phyloP scores from a whole-genome alignment of 2,888 invertebrate genomes.

The Tachina lurida region DNA sequence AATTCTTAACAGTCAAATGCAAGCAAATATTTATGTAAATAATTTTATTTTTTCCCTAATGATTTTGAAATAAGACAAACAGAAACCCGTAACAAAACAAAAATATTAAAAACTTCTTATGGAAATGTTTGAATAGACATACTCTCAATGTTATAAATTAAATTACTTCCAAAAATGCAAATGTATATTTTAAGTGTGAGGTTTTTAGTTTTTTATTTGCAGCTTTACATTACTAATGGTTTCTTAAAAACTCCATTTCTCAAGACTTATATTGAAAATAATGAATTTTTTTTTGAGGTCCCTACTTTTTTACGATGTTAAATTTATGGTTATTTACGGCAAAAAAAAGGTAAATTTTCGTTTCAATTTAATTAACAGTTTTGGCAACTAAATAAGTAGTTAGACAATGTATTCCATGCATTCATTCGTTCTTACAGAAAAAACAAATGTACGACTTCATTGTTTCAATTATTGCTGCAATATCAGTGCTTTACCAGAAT shows the following conservation, averaged over 20 bases:
- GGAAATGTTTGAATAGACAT: not conserved
- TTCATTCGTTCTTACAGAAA: not conserved
- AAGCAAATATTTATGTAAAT: constrained; percentile 21
- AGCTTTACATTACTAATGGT: constrained; percentile 38
- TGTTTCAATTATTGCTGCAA: not conserved
- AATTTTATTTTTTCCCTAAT: constrained; percentile 4
- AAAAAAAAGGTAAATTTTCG: constrained; percentile 35
- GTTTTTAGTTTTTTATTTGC: not conserved
- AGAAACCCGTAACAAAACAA: not conserved
- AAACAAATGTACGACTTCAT: not conserved
- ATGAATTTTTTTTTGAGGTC: constrained; percentile 9
- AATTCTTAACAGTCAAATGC: constrained; percentile 29
- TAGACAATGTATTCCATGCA: constrained; percentile 7
- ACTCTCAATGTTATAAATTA: constrained; percentile 36
- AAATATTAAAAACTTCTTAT: not conserved
- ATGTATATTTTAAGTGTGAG: not conserved
- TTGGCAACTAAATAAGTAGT: constrained; percentile 20
- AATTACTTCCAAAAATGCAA: constrained; percentile 41
- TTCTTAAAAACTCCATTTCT: constrained; percentile 41
- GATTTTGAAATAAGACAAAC: not conserved
- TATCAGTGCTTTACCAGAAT: too few species aligned
- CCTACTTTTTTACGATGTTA: constrained; percentile 48
- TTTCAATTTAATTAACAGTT: constrained; percentile 62
- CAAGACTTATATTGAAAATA: constrained; percentile 4
- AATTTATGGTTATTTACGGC: constrained; percentile 58